Evolutionary conservation across 92 coral and sea anemone genomes (phyloP).

Genomic region (Hydrozoanthus gracilis): DNA sequence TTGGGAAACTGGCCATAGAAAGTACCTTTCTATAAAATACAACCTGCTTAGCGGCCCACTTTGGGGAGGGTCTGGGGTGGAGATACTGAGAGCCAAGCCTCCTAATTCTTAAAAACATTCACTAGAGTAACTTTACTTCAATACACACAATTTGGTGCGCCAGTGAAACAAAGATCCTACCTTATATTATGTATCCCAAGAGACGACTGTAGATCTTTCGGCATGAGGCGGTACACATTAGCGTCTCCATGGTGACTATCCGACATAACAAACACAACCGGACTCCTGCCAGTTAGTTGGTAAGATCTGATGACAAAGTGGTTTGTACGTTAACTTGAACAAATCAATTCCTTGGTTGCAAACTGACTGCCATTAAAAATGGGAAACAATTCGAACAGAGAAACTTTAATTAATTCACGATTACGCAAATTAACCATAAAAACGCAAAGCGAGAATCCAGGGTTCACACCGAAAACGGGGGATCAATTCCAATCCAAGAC

Average conservation of each 20-base stretch:
- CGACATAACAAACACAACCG: constrained; percentile 87
- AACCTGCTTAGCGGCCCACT: not conserved
- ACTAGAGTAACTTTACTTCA: too few relatives aligned
- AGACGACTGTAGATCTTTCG: constrained; percentile 73
- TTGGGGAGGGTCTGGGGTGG: too few relatives aligned
- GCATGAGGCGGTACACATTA: constrained; percentile 84
- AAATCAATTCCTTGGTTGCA: too few relatives aligned
- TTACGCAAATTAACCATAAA: not conserved
- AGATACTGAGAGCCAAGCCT: too few relatives aligned
- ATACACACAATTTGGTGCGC: too few relatives aligned
- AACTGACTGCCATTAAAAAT: not conserved
- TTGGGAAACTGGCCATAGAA: too few relatives aligned
- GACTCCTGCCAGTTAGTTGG: constrained; percentile 81
- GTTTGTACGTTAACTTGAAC: not conserved
- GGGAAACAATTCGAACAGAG: not conserved
- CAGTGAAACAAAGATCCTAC: constrained; percentile 39
- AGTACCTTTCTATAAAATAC: not conserved
- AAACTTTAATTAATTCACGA: not conserved
- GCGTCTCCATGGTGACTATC: constrained; percentile 93
- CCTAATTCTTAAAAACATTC: too few relatives aligned
- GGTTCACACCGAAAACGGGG: too few relatives aligned
- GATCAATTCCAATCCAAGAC: too few relatives aligned
- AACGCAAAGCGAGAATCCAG: too few relatives aligned
- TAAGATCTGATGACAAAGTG: constrained; percentile 63
- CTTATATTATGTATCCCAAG: constrained; percentile 79